Base-by-base conservation (phyloP, 2,113 vertebrate species). In the Hyperopisus bebe region DNA sequence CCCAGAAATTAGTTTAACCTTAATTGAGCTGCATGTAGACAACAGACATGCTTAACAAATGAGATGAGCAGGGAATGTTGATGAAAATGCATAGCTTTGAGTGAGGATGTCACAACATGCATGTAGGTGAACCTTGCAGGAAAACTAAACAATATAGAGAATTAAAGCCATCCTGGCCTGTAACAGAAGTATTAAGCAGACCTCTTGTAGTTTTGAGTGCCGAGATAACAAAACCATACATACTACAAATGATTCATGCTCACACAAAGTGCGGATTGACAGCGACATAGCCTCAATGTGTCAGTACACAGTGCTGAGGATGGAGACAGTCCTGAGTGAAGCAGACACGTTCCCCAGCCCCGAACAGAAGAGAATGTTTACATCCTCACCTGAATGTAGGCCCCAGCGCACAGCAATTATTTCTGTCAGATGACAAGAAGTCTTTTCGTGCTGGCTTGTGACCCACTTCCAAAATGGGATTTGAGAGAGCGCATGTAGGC, bases 221-320 rank as follows among this genome's bases (percentile, higher is more conserved):
- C 7, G 31, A 11, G 77, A 55, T 86, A 66, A 55, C 89, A 35
- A 88, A 90, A 89, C 87, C 27, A 31, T 31, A 50, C 13, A 70
- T 66, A 89, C 55, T 91, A 46, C 48, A 74, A 17, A 90, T 70
- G 74, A 87, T 74, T 47, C 90, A 89, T 89, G 89, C 90, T 91
- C 90, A 46, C 53, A 89, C 44, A 90, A 62, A 89, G 82, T 91
- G 89, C 17, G 66, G 90, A 91, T 47, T 91, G 84, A 86, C 80
- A 85, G 8, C 27, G 31, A 50, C 50, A 15, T 90, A 90, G 90
- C 91, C 91, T 74, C 91, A 92, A 92, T 93, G 92, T 92, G 92
- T 93, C 92, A 93, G 51, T 48, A 87, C 87, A 35, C 83, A 88
- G 86, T 62, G 90, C 55, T 90, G 19, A 48, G 80, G 88, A 85